Percentiles rank a stretch among this genome's conserved stretches.
Conservation (phyloP, 1,140 invertebrate genomes). For the Ephestia elutella region DNA sequence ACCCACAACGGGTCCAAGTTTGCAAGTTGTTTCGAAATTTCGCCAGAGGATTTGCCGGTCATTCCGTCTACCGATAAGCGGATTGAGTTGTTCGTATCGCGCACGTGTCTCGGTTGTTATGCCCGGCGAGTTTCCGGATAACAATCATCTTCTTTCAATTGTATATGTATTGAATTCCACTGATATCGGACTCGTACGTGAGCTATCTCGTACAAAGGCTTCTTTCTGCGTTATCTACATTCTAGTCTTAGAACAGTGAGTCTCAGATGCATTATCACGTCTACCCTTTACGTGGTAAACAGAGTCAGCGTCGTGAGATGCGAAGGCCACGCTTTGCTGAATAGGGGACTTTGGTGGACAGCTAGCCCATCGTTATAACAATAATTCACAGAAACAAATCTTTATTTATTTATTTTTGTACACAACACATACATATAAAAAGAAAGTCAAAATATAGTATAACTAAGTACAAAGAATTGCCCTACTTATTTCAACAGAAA, state of each 20-base stretch:
- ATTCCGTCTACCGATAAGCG: slow-evolving; percentile 26
- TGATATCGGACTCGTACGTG: slow-evolving; percentile 11
- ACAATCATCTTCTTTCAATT: slow-evolving; percentile 29
- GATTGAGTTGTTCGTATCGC: slow-evolving; percentile 22
- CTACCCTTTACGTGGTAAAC: no score
- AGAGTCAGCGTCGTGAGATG: no score
- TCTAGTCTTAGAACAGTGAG: background rate
- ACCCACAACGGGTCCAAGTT: slow-evolving; percentile 34
- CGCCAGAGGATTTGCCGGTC: slow-evolving; percentile 19
- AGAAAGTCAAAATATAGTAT: no score
- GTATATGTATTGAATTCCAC: slow-evolving; percentile 27
- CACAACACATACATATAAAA: no score
- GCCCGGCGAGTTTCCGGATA: slow-evolving; percentile 24
- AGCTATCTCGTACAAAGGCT: slow-evolving; percentile 9
- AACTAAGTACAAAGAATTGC: no score
- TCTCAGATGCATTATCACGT: no score
- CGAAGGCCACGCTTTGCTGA: no score
- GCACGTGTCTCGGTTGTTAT: slow-evolving; percentile 27
- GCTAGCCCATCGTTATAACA: no score
- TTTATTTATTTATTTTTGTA: no score
- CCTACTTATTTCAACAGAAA: no score
- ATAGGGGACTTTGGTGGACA: no score
- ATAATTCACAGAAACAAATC: no score
- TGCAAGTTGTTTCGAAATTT: slow-evolving; percentile 34
- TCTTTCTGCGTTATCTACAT: slow-evolving; percentile 6